These are phyloP conservation scores for Oxygymnocypris stewartii DNA, from an alignment of 2,113 vertebrate species.

Conservation along the genomic window DNA sequence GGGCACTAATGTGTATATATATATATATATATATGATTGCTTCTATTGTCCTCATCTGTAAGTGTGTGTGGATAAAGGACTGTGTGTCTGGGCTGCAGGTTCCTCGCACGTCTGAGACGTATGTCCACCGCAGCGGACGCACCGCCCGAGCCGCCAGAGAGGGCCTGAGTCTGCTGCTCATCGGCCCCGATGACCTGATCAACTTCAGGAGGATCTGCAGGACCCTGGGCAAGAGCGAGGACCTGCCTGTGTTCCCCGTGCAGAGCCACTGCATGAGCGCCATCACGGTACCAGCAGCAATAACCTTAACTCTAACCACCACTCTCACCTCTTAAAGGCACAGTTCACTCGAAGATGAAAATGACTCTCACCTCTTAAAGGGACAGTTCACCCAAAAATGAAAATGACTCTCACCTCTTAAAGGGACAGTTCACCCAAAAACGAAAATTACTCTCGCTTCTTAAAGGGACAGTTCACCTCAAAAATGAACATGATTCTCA, in stretches of 20 bases:
- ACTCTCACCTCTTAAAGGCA: no score
- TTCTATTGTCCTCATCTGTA: neutral
- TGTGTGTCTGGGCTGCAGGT: conserved; percentile 73
- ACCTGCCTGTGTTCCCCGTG: conserved; percentile 87
- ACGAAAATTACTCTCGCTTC: no score
- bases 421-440: no score
- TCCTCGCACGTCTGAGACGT: conserved; percentile 91
- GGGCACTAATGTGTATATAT: no score
- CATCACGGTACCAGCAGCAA: conserved; percentile 79
- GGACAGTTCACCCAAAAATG: no score
- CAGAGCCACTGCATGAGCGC: conserved; percentile 84
- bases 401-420: no score
- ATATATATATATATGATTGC: no score
- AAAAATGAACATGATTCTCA: no score
- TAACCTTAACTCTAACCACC: no score
- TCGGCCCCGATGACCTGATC: conserved; percentile 88
- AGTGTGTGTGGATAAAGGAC: neutral
- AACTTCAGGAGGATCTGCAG: conserved; percentile 93
- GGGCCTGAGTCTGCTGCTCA: conserved; percentile 88
- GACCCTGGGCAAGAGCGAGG: conserved; percentile 86
- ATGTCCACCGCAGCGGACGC: conserved; percentile 91
- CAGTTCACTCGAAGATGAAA: no score
- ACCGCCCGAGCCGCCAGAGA: conserved; percentile 89
- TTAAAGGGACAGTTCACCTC: no score
- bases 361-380: no score